These are phyloP conservation scores for Pseudorectes ferrugineus DNA, from an alignment of 2,113 vertebrate genomes.

Conservation along the genomic window DNA sequence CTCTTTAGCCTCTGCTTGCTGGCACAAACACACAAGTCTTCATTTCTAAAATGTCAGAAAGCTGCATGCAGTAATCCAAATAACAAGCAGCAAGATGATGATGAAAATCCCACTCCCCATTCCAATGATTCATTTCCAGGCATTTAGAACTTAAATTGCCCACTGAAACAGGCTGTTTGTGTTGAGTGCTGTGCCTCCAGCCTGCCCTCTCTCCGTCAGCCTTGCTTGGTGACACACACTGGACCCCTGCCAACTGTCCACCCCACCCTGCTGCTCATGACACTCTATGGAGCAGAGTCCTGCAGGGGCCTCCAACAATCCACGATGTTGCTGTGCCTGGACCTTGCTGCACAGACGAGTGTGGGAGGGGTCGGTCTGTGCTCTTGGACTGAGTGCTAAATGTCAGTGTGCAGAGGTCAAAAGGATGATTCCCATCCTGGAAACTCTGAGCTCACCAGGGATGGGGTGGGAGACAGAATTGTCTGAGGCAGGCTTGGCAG, in stretches of 20 bases:
- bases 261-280: neutral
- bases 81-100: neutral
- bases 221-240: neutral
- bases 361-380: neutral
- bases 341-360: neutral
- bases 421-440: neutral
- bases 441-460: conserved; percentile 20
- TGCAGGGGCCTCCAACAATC: neutral
- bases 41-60: neutral
- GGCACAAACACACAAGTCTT: neutral
- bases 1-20: neutral
- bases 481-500: neutral
- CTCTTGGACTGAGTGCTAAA: neutral
- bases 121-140: neutral
- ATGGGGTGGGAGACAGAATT: neutral
- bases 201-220: neutral
- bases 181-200: neutral
- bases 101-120: neutral
- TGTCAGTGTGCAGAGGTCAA: neutral
- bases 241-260: neutral
- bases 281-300: neutral
- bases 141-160: neutral
- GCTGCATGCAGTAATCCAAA: neutral
- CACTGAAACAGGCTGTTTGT: neutral
- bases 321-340: neutral